Evolutionary conservation across 2,888 invertebrate species (phyloP).

Genomic region (Lomographa bimaculata): DNA sequence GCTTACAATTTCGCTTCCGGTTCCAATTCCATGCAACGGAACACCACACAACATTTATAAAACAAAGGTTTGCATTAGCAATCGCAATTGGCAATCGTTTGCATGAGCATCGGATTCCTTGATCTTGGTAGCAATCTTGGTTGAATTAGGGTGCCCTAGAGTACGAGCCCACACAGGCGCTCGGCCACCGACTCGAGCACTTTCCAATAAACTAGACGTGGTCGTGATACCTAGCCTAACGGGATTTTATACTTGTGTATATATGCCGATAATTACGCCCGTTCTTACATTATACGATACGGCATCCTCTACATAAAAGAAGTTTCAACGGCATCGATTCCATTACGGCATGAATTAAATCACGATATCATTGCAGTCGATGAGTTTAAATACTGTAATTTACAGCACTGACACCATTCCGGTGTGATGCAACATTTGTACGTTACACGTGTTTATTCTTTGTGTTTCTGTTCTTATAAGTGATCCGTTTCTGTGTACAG

Average conservation of each 20-base stretch:
- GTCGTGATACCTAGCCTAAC: slow-evolving; percentile 76
- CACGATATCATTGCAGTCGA: slow-evolving; percentile 33
- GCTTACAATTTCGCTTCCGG: too few species aligned
- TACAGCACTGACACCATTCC: slow-evolving; percentile 30
- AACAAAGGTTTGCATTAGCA: too few species aligned
- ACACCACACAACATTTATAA: too few species aligned
- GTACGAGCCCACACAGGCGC: slow-evolving; percentile 27
- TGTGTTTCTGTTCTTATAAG: slow-evolving; percentile 5
- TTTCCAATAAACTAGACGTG: slow-evolving; percentile 76
- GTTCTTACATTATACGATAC: slow-evolving; percentile 30
- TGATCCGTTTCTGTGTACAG: slow-evolving; percentile 1
- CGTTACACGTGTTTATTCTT: slow-evolving; percentile 7
- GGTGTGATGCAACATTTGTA: slow-evolving; percentile 26
- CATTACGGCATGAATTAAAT: slow-evolving; percentile 27
- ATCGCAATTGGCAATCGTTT: neutral
- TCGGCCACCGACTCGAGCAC: slow-evolving; percentile 62
- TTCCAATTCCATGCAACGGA: too few species aligned
- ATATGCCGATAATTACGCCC: slow-evolving; percentile 60
- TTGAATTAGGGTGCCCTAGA: slow-evolving; percentile 36
- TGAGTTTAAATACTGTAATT: slow-evolving; percentile 33
- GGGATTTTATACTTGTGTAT: slow-evolving; percentile 68
- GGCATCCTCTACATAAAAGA: slow-evolving; percentile 31
- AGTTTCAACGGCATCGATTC: slow-evolving; percentile 30
- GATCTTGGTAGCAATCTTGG: slow-evolving; percentile 33
- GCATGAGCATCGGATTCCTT: slow-evolving; percentile 19